Evolutionary conservation across 2,113 vertebrate species (phyloP).

Genomic region (Cairina moschata): DNA sequence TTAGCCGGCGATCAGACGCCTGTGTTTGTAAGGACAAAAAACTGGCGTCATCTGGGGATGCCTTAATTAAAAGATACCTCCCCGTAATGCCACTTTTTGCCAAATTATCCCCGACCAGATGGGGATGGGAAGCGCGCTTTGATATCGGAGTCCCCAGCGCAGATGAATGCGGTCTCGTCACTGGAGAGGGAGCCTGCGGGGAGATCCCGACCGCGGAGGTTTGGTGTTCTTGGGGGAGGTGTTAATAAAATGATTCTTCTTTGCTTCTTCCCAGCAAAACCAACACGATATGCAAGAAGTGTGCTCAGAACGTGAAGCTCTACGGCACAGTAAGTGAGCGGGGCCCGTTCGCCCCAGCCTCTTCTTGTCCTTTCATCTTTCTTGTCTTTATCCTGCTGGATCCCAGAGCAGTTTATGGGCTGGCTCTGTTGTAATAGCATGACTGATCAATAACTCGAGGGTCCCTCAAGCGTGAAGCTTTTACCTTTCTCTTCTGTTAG

Average conservation of each 20-base stretch:
- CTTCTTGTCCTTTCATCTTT: not conserved
- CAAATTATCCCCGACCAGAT: not conserved
- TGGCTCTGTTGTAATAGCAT: not conserved
- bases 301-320: constrained; percentile 84
- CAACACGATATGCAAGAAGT: constrained; percentile 86
- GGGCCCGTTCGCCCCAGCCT: not conserved
- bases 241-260: not conserved
- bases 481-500: not conserved
- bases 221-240: not conserved
- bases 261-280: constrained; percentile 76
- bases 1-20: not conserved
- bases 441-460: not conserved
- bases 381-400: not conserved
- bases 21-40: not conserved
- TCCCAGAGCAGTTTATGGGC: not conserved
- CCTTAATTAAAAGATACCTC: not conserved
- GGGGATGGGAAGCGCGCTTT: not conserved
- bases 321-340: constrained; percentile 80
- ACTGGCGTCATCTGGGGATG: not conserved
- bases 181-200: not conserved
- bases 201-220: not conserved
- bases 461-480: not conserved
- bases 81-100: not conserved
- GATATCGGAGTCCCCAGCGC: not conserved
- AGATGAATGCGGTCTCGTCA: not conserved